Conservation (phyloP, 2,888 invertebrate genomes). For the Melipona beecheii region DNA sequence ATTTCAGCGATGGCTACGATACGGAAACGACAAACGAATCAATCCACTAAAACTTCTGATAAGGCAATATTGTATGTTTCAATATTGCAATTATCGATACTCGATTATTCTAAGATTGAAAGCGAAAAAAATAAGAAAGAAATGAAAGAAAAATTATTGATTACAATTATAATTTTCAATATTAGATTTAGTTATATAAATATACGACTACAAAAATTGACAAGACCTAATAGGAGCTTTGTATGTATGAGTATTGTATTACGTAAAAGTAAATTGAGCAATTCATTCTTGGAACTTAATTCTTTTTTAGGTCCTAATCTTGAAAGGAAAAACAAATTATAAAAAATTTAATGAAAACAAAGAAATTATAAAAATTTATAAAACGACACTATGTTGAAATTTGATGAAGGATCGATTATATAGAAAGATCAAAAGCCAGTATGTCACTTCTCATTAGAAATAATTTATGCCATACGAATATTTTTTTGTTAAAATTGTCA, state of each 20-base stretch:
- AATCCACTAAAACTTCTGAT: background rate
- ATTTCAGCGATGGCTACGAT: conserved; percentile 47
- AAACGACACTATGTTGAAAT: background rate
- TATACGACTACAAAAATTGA: background rate
- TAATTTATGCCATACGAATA: too few relatives aligned
- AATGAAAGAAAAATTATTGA: background rate
- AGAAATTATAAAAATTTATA: background rate
- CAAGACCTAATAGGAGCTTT: background rate
- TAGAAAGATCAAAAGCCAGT: too few relatives aligned
- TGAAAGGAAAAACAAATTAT: background rate
- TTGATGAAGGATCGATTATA: background rate
- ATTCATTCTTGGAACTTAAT: background rate
- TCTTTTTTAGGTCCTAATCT: background rate
- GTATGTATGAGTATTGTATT: background rate
- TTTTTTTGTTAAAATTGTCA: too few relatives aligned
- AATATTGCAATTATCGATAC: background rate
- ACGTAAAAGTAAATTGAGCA: background rate
- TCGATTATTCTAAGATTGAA: background rate
- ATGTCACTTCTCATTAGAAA: too few relatives aligned
- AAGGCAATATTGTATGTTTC: background rate
- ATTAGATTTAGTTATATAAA: background rate
- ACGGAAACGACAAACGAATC: background rate
- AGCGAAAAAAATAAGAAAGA: background rate
- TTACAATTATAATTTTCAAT: background rate
- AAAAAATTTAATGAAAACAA: background rate